Percentiles rank a stretch among this genome's conserved stretches.
Evolutionary conservation across 2,888 invertebrate species (phyloP).

Genomic region (Beris morrisii): DNA sequence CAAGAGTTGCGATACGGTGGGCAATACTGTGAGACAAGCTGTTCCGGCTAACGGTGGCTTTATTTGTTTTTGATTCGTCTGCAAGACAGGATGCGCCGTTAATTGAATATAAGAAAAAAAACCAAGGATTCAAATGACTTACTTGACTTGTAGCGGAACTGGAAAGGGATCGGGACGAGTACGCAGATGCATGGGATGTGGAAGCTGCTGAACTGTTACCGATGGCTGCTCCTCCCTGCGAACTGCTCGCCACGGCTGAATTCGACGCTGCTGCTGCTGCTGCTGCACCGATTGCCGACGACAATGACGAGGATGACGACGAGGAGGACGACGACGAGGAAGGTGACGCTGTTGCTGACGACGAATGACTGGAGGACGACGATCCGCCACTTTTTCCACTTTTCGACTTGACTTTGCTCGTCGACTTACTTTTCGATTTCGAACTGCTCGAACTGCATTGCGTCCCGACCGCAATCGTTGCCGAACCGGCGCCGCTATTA

Average conservation of each 20-base stretch:
- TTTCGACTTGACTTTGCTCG: conserved; percentile 35
- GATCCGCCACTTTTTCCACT: conserved; percentile 33
- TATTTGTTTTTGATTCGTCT: conserved; percentile 10
- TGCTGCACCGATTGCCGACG: conserved; percentile 54
- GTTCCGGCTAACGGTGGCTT: conserved; percentile 1
- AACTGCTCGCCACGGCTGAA: conserved; percentile 50
- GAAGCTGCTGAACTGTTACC: conserved; percentile 29
- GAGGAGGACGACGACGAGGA: conserved; percentile 44
- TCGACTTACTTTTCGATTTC: conserved; percentile 36
- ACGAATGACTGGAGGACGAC: conserved; percentile 18
- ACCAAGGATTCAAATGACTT: not conserved
- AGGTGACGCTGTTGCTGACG: conserved; percentile 31
- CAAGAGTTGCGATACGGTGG: not conserved
- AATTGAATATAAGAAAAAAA: not conserved
- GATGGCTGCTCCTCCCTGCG: not conserved
- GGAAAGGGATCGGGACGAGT: conserved; percentile 52
- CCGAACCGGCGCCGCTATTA: not conserved
- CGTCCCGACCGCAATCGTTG: not conserved
- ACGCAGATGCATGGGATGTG: conserved; percentile 38
- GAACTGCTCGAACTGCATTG: conserved; percentile 7
- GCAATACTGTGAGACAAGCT: not conserved
- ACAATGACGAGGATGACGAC: conserved; percentile 54
- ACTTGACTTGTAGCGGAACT: not conserved
- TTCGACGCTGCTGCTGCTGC: conserved; percentile 55
- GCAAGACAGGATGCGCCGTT: not conserved